These are phyloP conservation scores for Philypnodon macrostomus DNA, from an alignment of 2,797 vertebrate species.

Conservation along the genomic window DNA sequence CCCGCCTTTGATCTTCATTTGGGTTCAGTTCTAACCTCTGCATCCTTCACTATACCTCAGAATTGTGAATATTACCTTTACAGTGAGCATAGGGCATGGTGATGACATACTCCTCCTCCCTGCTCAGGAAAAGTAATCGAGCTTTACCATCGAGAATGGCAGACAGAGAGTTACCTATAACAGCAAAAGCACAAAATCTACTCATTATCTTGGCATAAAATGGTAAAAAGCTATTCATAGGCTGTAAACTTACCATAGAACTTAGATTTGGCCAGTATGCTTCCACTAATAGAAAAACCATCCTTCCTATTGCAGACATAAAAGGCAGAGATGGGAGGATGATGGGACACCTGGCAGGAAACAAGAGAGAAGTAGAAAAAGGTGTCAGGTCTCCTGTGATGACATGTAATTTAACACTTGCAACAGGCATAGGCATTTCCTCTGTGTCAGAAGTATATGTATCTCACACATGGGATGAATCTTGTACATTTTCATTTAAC, in stretches of 20 bases:
- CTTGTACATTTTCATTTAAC: background rate
- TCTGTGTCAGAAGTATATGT: background rate
- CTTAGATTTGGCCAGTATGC: slow-evolving; percentile 92
- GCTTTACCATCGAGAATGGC: slow-evolving; percentile 93
- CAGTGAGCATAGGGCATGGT: slow-evolving; percentile 98
- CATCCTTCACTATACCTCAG: too few relatives aligned
- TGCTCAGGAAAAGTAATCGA: slow-evolving; percentile 83
- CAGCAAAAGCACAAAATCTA: slow-evolving; percentile 22
- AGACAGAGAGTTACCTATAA: slow-evolving; percentile 91
- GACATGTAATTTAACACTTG: slow-evolving; percentile 12
- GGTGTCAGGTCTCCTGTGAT: slow-evolving; percentile 1
- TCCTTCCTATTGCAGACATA: slow-evolving; percentile 94
- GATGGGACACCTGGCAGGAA: slow-evolving; percentile 88
- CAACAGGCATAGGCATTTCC: slow-evolving; percentile 4
- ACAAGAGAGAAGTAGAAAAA: slow-evolving; percentile 10
- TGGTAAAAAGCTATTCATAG: too few relatives aligned
- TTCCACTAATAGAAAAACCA: slow-evolving; percentile 90
- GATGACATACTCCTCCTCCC: slow-evolving; percentile 90
- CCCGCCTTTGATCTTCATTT: too few relatives aligned
- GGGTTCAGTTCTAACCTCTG: too few relatives aligned
- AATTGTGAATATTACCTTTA: slow-evolving; percentile 90
- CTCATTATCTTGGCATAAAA: background rate
- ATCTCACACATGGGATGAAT: slow-evolving; percentile 6
- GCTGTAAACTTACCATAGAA: slow-evolving; percentile 83
- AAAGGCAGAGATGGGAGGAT: slow-evolving; percentile 94